phyloP scores from a whole-genome alignment of 2,888 invertebrate genomes.

The Drosophila imparisetae region DNA sequence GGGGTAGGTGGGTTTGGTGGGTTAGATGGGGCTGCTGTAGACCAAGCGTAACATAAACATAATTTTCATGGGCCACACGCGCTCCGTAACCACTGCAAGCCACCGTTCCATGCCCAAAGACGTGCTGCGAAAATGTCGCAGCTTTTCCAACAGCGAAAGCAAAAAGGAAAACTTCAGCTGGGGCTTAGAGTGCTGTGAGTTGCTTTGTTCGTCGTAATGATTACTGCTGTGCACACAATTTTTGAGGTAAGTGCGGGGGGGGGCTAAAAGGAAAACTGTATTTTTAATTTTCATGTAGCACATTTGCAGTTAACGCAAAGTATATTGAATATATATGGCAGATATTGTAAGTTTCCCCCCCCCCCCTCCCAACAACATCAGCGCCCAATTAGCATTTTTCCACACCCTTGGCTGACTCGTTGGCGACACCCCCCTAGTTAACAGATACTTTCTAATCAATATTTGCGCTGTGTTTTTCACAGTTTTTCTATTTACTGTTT shows the following conservation, averaged over 20 bases:
- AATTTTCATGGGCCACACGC: slow-evolving; percentile 75
- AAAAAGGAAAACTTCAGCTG: slow-evolving; percentile 1
- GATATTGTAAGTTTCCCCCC: slow-evolving; percentile 22
- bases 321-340: slow-evolving; percentile 54
- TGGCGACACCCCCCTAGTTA: not conserved
- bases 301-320: slow-evolving; percentile 43
- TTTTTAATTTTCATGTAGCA: slow-evolving; percentile 61
- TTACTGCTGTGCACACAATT: slow-evolving; percentile 47
- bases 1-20: not conserved
- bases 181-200: slow-evolving; percentile 2
- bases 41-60: slow-evolving; percentile 69
- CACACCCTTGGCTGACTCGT: slow-evolving; percentile 2
- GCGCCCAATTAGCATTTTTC: slow-evolving; percentile 47
- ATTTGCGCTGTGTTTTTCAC: slow-evolving; percentile 20
- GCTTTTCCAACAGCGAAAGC: slow-evolving; percentile 41
- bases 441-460: slow-evolving; percentile 40
- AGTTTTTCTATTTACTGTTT: not conserved
- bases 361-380: not conserved
- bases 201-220: slow-evolving; percentile 46
- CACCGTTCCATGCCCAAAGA: slow-evolving; percentile 13
- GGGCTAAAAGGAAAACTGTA: not conserved
- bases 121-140: slow-evolving; percentile 48
- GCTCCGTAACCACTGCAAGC: slow-evolving; percentile 38
- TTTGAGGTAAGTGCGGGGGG: not conserved
- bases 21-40: not conserved